Evolutionary conservation across 2,113 vertebrate species (phyloP), one percentile per base, ranked within the genome.

Genomic region (Lycocorax pyrrhopterus): DNA sequence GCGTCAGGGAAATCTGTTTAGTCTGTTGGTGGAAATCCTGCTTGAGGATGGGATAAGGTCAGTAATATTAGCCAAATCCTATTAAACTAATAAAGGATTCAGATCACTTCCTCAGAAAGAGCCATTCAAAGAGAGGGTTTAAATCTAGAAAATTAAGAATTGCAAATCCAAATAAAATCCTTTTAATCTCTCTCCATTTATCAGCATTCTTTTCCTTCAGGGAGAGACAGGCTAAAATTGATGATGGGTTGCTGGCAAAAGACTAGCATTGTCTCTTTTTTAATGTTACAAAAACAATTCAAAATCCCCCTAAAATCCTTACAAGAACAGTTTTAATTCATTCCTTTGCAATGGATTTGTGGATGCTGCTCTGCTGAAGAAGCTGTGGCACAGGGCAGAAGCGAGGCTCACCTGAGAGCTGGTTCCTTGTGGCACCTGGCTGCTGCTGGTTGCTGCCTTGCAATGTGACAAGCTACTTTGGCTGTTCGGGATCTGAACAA

Each of bases 381-480:
- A 86, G 59, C 39, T 72, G 53, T 13, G 59, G 74, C 15, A 1
- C 6, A 21, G 2, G 26, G 43, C 76, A 76, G 44, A 32, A 43
- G 43, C 2, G 5, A 81, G 10, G 30, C 66, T 67, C 29, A 51
- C 30, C 39, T 20, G 44, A 35, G 30, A n/a, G 20, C 39, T 53
- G 33, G 4, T 7, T 87, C 44, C n/a, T 19, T 17, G 21, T 6
- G 13, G 14, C 67, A 75, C 6, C 13, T 5, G 4, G 26, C 52
- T 53, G 25, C 66, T 90, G 47, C 63, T 60, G 43, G n/a, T 8
- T 47, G 46, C 75, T 93, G 43, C 64, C n/a, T 55, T 33, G 30
- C 13, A 52, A 29, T 0, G 0, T 7, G 27, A 66, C 0, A 4
- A 76, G 12, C 32, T 33, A 6, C 5, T 0, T 1, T 7, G 27